A percentile compares a stretch with the other conserved stretches of the same genome.
These are phyloP conservation scores for Aromia moschata DNA, from an alignment of 2,888 invertebrate genomes.

Conservation along the genomic window DNA sequence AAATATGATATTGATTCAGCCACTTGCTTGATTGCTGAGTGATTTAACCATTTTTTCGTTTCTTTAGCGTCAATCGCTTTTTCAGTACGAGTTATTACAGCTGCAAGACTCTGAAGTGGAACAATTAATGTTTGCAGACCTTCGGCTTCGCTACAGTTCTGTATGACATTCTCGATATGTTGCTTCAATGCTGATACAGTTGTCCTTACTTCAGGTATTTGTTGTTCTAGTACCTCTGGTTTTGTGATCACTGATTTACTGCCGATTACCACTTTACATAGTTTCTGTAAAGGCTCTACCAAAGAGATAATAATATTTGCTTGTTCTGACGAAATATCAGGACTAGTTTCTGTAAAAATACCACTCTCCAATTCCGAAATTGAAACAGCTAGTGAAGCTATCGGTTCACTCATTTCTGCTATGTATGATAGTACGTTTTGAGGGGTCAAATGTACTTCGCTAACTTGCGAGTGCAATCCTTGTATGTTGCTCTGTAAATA, in stretches of 20 bases:
- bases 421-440: conserved; percentile 33
- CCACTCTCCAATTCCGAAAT: neutral
- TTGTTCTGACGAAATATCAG: neutral
- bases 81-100: neutral
- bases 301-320: neutral
- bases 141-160: neutral
- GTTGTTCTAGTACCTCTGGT: neutral
- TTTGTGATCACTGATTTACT: neutral
- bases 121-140: neutral
- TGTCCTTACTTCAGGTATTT: neutral
- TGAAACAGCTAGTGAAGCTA: conserved; percentile 13
- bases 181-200: neutral
- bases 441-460: conserved; percentile 21
- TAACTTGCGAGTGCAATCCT: conserved; percentile 25
- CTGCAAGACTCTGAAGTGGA: neutral
- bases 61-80: no score
- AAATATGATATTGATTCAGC: conserved; percentile 23
- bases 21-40: conserved; percentile 20
- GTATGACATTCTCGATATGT: neutral
- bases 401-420: conserved; percentile 28
- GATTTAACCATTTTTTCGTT: no score
- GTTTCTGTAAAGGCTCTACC: neutral
- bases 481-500: conserved; percentile 27
- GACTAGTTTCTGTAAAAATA: neutral
- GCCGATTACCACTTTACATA: neutral